These are phyloP conservation scores for Penelope pileata DNA, from an alignment of 2,113 vertebrate genomes.

Conservation along the genomic window DNA sequence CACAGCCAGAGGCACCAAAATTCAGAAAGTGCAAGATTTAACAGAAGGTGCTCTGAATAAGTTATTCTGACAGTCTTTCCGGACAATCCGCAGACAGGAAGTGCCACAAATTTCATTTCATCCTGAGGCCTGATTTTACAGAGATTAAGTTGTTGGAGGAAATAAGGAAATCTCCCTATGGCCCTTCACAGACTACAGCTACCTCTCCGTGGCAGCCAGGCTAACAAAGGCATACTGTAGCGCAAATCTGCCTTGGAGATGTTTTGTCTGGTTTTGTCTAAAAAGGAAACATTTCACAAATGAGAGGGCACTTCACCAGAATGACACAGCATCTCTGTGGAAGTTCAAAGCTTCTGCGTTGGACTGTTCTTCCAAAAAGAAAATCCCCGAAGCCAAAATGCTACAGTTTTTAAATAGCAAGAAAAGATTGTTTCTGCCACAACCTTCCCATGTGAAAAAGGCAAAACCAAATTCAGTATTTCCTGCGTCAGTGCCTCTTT, in stretches of 20 bases:
- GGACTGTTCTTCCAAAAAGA: not conserved
- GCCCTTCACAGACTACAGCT: not conserved
- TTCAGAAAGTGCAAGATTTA: not conserved
- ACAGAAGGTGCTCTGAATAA: not conserved
- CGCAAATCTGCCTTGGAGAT: not conserved
- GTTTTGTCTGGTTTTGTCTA: not conserved
- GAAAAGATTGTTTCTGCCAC: not conserved
- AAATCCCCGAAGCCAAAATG: not conserved
- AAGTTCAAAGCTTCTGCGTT: not conserved
- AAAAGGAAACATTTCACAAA: not conserved
- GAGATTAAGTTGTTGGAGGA: not conserved
- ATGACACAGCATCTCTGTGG: not conserved
- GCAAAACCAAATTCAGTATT: not conserved
- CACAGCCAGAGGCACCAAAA: not conserved
- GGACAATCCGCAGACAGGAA: not conserved
- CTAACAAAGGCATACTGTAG: accelerated
- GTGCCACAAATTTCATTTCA: not conserved
- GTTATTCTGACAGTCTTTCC: not conserved
- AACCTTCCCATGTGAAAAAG: not conserved
- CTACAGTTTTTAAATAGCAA: not conserved
- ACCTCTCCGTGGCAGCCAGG: not conserved
- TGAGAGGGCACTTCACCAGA: not conserved
- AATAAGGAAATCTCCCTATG: not conserved
- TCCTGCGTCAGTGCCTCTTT: not conserved
- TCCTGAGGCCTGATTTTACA: not conserved